Evolutionary conservation across 2,797 vertebrate genomes (phyloP).

Genomic region (Columba guinea): DNA sequence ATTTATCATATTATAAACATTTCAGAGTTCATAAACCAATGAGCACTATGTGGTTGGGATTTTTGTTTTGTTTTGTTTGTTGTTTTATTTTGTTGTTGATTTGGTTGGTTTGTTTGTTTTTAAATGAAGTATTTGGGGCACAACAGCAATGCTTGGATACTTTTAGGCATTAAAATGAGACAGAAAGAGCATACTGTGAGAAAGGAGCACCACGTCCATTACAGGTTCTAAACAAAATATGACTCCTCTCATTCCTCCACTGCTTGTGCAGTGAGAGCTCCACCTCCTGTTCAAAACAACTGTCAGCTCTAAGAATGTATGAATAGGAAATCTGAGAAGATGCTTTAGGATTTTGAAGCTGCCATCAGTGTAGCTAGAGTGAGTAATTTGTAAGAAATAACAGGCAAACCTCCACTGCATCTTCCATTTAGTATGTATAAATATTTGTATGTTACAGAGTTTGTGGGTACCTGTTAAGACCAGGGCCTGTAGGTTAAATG

Average conservation of each 20-base stretch:
- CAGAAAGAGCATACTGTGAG: not conserved
- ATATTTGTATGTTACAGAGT: not conserved
- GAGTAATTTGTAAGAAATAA: not conserved
- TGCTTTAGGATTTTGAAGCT: not conserved
- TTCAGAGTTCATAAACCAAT: not conserved
- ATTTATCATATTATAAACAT: not conserved
- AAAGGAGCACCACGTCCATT: not conserved
- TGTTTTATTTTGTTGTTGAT: too few relatives aligned
- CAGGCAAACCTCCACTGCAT: not conserved
- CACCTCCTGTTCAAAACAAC: constrained; percentile 20
- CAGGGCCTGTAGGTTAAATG: not conserved
- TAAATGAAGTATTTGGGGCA: not conserved
- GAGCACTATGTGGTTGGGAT: not conserved
- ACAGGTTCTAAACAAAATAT: not conserved
- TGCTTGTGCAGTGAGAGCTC: constrained; percentile 31
- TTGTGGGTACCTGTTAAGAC: not conserved
- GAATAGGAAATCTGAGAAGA: not conserved
- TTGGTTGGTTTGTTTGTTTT: not conserved
- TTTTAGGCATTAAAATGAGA: not conserved
- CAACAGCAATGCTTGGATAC: not conserved
- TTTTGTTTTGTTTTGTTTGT: too few relatives aligned
- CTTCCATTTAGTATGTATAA: not conserved
- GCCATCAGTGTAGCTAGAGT: not conserved
- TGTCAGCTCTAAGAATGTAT: accelerated
- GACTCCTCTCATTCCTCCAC: not conserved